These are phyloP conservation scores for Cyanistes caeruleus DNA, from an alignment of 2,113 vertebrate genomes.

Conservation along the genomic window DNA sequence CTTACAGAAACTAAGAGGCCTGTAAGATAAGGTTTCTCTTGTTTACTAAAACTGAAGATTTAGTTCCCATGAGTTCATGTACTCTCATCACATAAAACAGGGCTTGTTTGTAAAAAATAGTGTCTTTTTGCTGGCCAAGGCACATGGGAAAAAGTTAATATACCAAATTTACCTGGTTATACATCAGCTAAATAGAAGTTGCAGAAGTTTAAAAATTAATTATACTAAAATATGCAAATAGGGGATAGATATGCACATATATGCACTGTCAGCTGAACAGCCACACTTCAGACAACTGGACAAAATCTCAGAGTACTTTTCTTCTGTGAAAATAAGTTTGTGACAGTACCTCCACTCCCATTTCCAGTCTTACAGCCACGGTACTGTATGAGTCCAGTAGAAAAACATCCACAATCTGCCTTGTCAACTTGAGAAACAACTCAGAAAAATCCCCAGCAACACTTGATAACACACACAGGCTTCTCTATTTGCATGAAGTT, in stretches of 20 bases:
- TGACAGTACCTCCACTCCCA: not conserved
- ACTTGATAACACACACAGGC: not conserved
- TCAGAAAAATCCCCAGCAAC: not conserved
- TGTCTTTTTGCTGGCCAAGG: not conserved
- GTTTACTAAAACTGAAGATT: not conserved
- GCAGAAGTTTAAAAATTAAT: not conserved
- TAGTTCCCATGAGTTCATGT: not conserved
- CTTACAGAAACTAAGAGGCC: not conserved
- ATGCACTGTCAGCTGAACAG: not conserved
- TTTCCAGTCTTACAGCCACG: not conserved
- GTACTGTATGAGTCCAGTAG: not conserved
- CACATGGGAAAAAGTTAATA: not conserved
- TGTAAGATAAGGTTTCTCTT: not conserved
- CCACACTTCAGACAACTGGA: not conserved
- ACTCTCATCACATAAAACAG: not conserved
- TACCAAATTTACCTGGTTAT: not conserved
- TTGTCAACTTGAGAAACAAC: not conserved
- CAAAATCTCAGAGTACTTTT: not conserved
- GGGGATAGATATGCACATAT: rapidly evolving
- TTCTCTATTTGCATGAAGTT: not conserved
- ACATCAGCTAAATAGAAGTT: not conserved
- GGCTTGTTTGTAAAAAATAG: not conserved
- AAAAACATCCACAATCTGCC: not conserved
- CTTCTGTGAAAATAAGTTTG: not conserved
- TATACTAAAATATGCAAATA: not conserved